These are phyloP conservation scores for Nemoura dubitans DNA, from an alignment of 2,888 invertebrate genomes.

Conservation along the genomic window DNA sequence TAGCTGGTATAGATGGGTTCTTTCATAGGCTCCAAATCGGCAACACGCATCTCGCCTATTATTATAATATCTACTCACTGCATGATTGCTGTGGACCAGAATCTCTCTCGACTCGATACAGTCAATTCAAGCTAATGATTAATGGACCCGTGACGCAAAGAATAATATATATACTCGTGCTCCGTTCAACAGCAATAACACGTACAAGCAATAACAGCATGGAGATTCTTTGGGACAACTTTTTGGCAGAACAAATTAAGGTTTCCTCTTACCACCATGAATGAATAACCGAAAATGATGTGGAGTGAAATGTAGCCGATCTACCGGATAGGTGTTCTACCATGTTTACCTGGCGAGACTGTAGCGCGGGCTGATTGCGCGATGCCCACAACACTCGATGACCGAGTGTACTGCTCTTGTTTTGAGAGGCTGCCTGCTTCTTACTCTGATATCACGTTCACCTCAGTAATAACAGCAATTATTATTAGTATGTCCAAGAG, in stretches of 20 bases:
- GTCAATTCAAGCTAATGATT: not conserved
- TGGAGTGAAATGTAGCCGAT: not conserved
- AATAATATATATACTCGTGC: too few species aligned
- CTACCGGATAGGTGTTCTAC: not conserved
- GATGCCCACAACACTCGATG: not conserved
- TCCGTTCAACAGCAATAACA: not conserved
- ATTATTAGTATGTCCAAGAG: slow-evolving; percentile 30
- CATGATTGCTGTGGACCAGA: slow-evolving; percentile 7
- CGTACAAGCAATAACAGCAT: not conserved
- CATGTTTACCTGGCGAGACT: not conserved
- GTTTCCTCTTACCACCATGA: not conserved
- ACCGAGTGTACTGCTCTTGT: slow-evolving; percentile 32
- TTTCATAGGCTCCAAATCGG: not conserved
- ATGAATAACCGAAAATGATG: not conserved
- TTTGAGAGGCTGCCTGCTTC: slow-evolving; percentile 17
- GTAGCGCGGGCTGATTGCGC: not conserved
- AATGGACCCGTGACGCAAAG: not conserved
- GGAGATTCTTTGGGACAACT: not conserved
- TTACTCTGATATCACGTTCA: slow-evolving; percentile 45
- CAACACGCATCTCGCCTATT: slow-evolving; percentile 12
- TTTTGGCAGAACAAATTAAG: not conserved
- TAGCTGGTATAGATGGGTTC: slow-evolving; percentile 10
- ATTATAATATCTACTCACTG: slow-evolving; percentile 12
- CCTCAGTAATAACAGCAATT: slow-evolving; percentile 48
- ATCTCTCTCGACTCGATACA: not conserved